Evolutionary conservation across 2,797 vertebrate species (phyloP).

Genomic region (Vespertilio murinus): DNA sequence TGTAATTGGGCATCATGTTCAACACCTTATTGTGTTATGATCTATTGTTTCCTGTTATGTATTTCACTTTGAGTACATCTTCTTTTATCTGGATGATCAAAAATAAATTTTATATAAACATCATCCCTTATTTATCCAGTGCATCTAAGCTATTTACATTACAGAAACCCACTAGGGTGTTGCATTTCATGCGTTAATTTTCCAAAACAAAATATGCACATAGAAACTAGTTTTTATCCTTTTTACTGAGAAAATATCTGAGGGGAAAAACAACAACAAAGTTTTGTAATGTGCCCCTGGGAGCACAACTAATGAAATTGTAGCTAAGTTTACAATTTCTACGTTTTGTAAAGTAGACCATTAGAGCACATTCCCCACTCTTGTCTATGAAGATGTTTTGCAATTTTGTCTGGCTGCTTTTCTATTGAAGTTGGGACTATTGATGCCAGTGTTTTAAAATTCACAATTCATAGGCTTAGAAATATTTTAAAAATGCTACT

Average conservation of each 20-base stretch:
- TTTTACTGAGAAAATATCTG: not conserved
- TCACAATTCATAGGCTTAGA: not conserved
- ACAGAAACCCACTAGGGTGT: not conserved
- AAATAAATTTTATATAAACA: not conserved
- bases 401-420: not conserved
- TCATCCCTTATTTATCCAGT: not conserved
- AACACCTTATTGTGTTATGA: not conserved
- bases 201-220: not conserved
- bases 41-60: not conserved
- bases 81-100: not conserved
- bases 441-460: not conserved
- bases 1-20: too few relatives aligned
- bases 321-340: not conserved
- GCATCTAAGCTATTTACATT: not conserved
- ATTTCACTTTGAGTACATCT: not conserved
- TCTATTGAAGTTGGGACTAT: not conserved
- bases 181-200: not conserved
- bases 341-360: not conserved
- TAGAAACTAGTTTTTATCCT: not conserved
- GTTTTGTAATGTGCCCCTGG: not conserved
- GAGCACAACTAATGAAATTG: not conserved
- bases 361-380: not conserved
- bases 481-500: not conserved
- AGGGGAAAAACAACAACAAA: not conserved
- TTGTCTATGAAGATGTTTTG: not conserved